Evolutionary conservation across 2,888 invertebrate species (phyloP), one percentile per base, ranked within the genome.

Genomic region (Leptarthrus brevirostris): DNA sequence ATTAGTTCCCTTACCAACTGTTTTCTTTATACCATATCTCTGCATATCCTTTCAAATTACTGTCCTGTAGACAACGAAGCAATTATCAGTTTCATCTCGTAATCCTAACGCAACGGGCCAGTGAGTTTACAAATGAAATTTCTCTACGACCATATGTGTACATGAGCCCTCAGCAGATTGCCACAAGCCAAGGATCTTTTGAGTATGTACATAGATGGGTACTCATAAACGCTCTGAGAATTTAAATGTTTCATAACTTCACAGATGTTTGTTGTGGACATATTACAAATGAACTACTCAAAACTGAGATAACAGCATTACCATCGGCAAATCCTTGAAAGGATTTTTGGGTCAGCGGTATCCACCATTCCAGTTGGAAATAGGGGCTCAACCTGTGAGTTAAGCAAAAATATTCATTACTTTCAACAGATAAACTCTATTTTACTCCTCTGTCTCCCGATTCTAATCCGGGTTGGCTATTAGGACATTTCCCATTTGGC

Each of bases 181-280:
- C n/a, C n/a, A n/a, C n/a, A n/a, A n/a, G 56, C 8, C 56, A 56
- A 34, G 30, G 14, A 56, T 24, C 56, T 56, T 34, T 56, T 26
- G 16, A 34, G 16, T 30, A 8, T 30, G 30, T 30, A 30, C 30
- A 4, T 30, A 56, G 56, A 22, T 14, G 14, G 56, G 8, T 56
- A 16, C n/a, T 30, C 56, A 56, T 56, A 16, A 56, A 56, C 56
- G 56, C 16, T 36, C 61, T 61, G 16, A 30, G 40, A 61, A 61
- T 61, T 61, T 61, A 40, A 61, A 61, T 61, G 61, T 61, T 40
- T 61, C 40, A 61, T 61, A 61, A 61, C 61, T 61, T 40, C 36
- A 22, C 61, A 40, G 40, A 61, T 61, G 36, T 61, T 61, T 61
- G 61, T 40, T 36, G 61, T 61, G 61, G 61, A 61, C 61, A 40